Percentiles rank a stretch among this genome's conserved stretches.
phyloP scores from a whole-genome alignment of 2,113 vertebrate genomes.

The Aviceda subcristata region DNA sequence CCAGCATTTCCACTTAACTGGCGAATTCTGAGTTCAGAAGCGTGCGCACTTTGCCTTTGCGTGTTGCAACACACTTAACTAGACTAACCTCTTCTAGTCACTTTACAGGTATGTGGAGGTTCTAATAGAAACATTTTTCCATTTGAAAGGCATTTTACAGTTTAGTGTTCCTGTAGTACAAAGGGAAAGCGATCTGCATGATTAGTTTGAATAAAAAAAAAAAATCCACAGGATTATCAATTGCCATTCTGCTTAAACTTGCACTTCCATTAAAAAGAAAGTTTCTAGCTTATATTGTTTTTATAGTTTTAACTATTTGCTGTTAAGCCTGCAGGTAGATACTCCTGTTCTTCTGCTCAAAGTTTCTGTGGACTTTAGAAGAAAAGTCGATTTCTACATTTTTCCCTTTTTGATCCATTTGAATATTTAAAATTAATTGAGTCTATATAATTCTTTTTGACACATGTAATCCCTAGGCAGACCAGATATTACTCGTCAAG shows the following conservation, averaged over 20 bases:
- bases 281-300: not conserved
- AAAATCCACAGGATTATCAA: not conserved
- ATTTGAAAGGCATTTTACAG: not conserved
- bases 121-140: not conserved
- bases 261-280: not conserved
- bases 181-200: not conserved
- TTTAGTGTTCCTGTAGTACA: not conserved
- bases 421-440: not conserved
- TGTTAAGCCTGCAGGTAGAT: not conserved
- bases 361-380: not conserved
- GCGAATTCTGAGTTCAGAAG: not conserved
- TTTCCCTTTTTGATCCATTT: not conserved
- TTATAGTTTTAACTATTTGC: not conserved
- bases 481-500: not conserved
- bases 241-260: not conserved
- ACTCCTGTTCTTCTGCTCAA: not conserved
- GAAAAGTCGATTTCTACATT: not conserved
- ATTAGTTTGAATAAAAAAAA: not conserved
- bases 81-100: conserved; percentile 6
- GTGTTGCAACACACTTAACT: not conserved
- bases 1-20: not conserved
- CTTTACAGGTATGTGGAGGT: not conserved
- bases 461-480: not conserved
- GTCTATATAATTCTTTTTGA: not conserved
- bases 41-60: not conserved